A percentile compares a stretch with the other conserved stretches of the same genome.
phyloP scores from a whole-genome alignment of 2,113 vertebrate genomes.

The Phalacrocorax pelagicus region DNA sequence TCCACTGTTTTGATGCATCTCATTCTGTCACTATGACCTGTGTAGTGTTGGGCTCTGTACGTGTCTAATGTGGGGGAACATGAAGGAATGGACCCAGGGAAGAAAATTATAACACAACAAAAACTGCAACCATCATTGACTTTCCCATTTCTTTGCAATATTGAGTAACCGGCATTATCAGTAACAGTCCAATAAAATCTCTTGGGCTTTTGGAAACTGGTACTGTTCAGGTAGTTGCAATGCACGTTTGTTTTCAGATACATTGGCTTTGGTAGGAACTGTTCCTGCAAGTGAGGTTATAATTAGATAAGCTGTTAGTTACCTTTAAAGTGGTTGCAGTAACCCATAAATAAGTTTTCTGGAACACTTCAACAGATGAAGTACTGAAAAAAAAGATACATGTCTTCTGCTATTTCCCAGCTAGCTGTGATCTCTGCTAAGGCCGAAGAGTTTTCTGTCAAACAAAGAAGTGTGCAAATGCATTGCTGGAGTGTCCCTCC shows the following conservation, averaged over 20 bases:
- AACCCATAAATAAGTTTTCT: not conserved
- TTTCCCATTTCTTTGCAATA: not conserved
- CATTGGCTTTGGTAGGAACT: not conserved
- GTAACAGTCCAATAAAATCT: not conserved
- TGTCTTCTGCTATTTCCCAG: not conserved
- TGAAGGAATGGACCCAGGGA: not conserved
- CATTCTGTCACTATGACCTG: not conserved
- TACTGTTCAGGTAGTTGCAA: not conserved
- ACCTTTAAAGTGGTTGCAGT: not conserved
- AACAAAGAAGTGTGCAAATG: not conserved
- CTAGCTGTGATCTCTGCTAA: not conserved
- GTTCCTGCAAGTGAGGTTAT: not conserved
- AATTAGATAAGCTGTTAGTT: not conserved
- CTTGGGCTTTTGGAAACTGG: not conserved
- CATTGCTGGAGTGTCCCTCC: not conserved
- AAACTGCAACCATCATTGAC: not conserved
- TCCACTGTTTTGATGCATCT: not conserved
- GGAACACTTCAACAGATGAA: not conserved
- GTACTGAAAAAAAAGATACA: not conserved
- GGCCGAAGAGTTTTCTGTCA: not conserved
- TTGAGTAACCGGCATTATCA: not conserved
- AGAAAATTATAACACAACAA: not conserved
- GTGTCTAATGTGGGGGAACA: not conserved
- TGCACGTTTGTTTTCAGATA: not conserved
- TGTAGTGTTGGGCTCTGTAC: not conserved